A percentile compares a stretch with the other conserved stretches of the same genome.
Conservation (phyloP, 1,140 invertebrate genomes). For the Carcinoscorpius rotundicauda region DNA sequence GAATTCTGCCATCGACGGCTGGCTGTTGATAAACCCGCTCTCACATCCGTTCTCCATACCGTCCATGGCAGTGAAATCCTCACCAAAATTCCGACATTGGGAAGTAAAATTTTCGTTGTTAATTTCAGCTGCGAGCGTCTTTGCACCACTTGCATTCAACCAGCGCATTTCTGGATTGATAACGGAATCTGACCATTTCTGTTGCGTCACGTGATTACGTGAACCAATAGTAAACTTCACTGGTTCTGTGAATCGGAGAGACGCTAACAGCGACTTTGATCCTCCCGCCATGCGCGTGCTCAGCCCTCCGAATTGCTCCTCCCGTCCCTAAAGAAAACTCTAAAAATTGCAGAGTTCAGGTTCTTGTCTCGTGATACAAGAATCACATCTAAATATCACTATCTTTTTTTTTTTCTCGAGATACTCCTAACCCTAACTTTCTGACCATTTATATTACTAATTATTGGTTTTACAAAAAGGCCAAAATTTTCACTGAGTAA, state of each 20-base stretch:
- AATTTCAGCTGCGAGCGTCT: neutral
- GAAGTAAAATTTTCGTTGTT: no score
- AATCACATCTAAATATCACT: no score
- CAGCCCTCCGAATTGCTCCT: no score
- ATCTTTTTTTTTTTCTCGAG: no score
- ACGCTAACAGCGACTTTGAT: conserved; percentile 19
- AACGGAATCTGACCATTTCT: conserved; percentile 26
- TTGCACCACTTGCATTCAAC: neutral
- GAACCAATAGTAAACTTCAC: conserved; percentile 21
- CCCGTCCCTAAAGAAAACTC: no score
- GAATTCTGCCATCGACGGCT: conserved; percentile 86
- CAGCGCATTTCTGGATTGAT: conserved; percentile 22
- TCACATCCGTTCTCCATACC: conserved; percentile 42
- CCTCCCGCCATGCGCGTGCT: conserved; percentile 3
- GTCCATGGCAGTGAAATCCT: neutral
- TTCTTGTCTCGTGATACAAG: no score
- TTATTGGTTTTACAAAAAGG: no score
- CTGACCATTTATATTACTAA: no score
- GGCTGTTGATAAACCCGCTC: conserved; percentile 80
- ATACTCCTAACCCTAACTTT: no score
- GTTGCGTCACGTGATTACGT: conserved; percentile 23
- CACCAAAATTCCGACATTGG: no score
- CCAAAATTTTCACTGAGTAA: no score
- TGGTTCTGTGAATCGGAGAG: neutral
- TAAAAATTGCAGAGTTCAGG: no score